phyloP scores from a whole-genome alignment of 2,888 invertebrate genomes.

The Hydraecia micacea region DNA sequence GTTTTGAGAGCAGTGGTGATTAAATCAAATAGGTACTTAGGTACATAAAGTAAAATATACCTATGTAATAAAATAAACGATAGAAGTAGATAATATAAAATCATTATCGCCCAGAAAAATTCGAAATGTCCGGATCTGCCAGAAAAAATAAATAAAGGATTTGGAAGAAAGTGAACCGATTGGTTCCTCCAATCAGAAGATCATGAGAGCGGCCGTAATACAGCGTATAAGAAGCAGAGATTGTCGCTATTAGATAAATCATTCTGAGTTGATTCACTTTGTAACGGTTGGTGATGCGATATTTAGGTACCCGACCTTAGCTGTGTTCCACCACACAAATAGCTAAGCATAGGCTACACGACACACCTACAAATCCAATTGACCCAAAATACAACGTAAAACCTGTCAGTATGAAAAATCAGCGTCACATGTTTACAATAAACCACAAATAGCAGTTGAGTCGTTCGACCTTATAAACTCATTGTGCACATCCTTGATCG shows the following conservation, averaged over 20 bases:
- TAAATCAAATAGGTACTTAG: too few species aligned
- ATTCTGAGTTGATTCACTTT: background rate
- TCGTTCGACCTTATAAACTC: constrained; percentile 78
- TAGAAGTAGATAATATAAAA: background rate
- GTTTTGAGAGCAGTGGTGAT: too few species aligned
- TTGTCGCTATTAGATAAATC: background rate
- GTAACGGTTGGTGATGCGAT: background rate
- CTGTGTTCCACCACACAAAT: background rate
- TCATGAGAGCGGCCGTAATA: too few species aligned
- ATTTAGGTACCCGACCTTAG: background rate
- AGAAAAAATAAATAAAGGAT: background rate
- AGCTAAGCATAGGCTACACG: background rate
- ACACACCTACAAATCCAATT: background rate
- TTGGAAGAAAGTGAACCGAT: background rate
- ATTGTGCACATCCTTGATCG: constrained; percentile 79
- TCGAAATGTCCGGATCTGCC: too few species aligned
- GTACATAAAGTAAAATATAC: too few species aligned
- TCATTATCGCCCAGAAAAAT: background rate
- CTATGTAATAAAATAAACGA: too few species aligned
- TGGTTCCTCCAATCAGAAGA: background rate
- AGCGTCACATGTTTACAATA: constrained; percentile 53
- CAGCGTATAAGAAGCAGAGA: background rate
- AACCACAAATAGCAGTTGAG: constrained; percentile 59
- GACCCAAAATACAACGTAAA: constrained; percentile 8
- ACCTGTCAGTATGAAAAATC: constrained; percentile 26